These are phyloP conservation scores for Diarsia mendica DNA, from an alignment of 2,888 invertebrate species.

Conservation along the genomic window DNA sequence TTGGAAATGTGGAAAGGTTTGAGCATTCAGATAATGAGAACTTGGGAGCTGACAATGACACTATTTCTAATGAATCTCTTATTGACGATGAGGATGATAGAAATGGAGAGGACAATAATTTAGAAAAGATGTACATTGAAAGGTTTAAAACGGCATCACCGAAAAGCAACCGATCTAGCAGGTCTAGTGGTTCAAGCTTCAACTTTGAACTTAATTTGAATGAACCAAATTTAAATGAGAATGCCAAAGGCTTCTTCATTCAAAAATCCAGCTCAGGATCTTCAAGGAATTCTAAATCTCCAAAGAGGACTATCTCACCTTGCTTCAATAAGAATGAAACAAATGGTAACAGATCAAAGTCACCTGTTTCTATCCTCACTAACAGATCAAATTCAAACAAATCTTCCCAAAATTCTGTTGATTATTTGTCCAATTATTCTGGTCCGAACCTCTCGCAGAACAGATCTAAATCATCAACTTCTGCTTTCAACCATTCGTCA, in stretches of 20 bases:
- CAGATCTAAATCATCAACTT: conserved; percentile 76
- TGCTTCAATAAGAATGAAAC: conserved; percentile 60
- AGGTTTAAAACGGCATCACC: conserved; percentile 80
- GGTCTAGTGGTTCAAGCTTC: conserved; percentile 58
- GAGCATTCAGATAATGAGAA: conserved; percentile 56
- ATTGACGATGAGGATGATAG: conserved; percentile 67
- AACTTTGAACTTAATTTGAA: conserved; percentile 62
- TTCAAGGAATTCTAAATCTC: conserved; percentile 72
- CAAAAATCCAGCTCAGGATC: conserved; percentile 73
- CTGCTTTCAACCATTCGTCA: conserved; percentile 76
- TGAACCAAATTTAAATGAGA: conserved; percentile 62
- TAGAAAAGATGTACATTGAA: conserved; percentile 84
- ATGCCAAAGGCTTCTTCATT: conserved; percentile 77
- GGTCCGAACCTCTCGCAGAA: conserved; percentile 62
- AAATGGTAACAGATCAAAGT: conserved; percentile 69
- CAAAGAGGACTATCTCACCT: conserved; percentile 67
- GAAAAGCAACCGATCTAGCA: conserved; percentile 71
- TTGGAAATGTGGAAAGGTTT: conserved; percentile 65
- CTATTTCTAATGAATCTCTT: conserved; percentile 67
- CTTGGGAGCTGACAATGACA: conserved; percentile 59
- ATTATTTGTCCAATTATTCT: conserved; percentile 56
- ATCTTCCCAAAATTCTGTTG: conserved; percentile 46
- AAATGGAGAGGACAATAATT: conserved; percentile 79
- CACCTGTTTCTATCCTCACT: conserved; percentile 74
- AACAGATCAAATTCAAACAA: conserved; percentile 66